Conservation (phyloP, 2,113 vertebrate species). For the Cyrtonyx montezumae region DNA sequence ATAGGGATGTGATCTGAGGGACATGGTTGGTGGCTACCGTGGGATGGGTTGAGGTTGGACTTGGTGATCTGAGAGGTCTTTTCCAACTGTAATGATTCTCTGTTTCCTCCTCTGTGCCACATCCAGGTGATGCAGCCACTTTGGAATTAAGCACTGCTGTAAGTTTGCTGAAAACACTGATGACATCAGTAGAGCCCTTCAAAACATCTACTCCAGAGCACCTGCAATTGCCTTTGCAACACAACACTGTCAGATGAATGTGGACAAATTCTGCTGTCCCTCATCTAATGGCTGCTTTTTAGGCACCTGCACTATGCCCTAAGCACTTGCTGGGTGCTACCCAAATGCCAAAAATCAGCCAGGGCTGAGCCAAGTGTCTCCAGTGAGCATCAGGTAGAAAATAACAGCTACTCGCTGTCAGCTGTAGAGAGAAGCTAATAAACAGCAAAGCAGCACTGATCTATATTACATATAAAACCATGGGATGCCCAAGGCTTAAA, state of each 20-base stretch:
- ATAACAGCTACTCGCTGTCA: neutral
- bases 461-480: neutral
- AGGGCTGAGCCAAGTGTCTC: neutral
- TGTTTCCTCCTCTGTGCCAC: neutral
- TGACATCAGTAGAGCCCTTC: neutral
- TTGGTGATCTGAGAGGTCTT: too few relatives aligned
- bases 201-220: neutral
- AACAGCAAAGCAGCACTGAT: neutral
- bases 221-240: accelerated
- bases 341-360: neutral
- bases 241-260: accelerated
- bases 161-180: neutral
- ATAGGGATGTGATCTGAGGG: too few relatives aligned
- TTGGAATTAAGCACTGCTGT: neutral
- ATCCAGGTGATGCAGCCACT: neutral
- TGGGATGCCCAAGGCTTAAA: neutral
- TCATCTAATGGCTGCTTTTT: neutral
- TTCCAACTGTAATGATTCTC: too few relatives aligned
- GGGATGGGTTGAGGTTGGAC: too few relatives aligned
- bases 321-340: neutral
- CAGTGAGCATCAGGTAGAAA: neutral
- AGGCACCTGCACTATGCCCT: neutral
- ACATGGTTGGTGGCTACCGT: too few relatives aligned
- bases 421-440: neutral
- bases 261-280: neutral